phyloP scores from a whole-genome alignment of 2,888 invertebrate species.

The Spialia ferax region DNA sequence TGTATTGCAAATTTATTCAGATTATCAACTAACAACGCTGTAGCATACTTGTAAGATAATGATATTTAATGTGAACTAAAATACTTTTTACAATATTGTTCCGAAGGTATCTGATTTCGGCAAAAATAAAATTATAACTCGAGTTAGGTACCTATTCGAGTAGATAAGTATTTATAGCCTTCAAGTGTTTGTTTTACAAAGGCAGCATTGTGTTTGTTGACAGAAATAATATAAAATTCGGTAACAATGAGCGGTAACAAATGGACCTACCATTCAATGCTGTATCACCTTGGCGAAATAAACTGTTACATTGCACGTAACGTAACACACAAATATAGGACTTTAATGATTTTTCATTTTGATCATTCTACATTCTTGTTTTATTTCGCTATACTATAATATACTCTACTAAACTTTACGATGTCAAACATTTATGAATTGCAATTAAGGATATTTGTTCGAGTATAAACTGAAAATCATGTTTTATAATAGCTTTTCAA shows the following conservation, averaged over 20 bases:
- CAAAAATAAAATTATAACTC: not conserved
- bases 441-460: too few relatives aligned
- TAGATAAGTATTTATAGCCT: slow-evolving; percentile 28
- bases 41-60: not conserved
- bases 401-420: too few relatives aligned
- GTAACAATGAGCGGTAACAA: slow-evolving; percentile 43
- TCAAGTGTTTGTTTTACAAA: slow-evolving; percentile 23
- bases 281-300: slow-evolving; percentile 50
- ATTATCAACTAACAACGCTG: too few relatives aligned
- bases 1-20: too few relatives aligned
- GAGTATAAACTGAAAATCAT: too few relatives aligned
- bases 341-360: slow-evolving; percentile 47
- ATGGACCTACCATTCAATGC: slow-evolving; percentile 39
- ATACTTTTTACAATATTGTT: too few relatives aligned
- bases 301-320: slow-evolving; percentile 49
- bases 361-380: not conserved
- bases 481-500: too few relatives aligned
- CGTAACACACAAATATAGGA: slow-evolving; percentile 59
- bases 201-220: slow-evolving; percentile 16
- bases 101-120: too few relatives aligned
- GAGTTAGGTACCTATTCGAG: too few relatives aligned
- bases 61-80: not conserved
- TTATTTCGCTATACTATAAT: not conserved
- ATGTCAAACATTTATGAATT: too few relatives aligned
- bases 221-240: slow-evolving; percentile 41